Conservation (phyloP, 2,888 invertebrate genomes). For the Rapana venosa region DNA sequence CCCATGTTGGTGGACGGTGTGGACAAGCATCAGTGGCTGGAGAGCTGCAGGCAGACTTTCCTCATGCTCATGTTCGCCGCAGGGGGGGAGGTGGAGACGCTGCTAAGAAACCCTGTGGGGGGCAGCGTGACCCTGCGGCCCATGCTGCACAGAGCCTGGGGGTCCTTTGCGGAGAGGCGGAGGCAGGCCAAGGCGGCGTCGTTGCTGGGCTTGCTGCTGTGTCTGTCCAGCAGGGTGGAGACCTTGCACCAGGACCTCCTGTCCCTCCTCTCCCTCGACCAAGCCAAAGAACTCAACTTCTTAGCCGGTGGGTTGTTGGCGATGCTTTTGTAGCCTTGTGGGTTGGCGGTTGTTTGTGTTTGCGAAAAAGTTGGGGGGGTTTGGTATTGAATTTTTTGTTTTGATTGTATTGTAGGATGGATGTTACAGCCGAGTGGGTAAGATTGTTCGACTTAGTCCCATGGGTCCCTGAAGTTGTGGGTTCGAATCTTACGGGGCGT, state of each 20-base stretch:
- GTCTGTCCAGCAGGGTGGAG: not conserved
- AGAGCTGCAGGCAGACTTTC: slow-evolving; percentile 41
- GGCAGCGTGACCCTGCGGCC: slow-evolving; percentile 40
- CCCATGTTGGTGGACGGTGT: too few species aligned
- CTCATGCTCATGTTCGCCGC: slow-evolving; percentile 56
- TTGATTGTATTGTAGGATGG: too few species aligned
- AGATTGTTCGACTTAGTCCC: too few species aligned
- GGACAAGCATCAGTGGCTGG: slow-evolving; percentile 20
- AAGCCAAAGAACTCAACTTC: not conserved
- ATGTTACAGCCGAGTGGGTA: too few species aligned
- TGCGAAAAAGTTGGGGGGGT: too few species aligned
- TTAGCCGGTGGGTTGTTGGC: not conserved
- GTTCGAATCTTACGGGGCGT: too few species aligned
- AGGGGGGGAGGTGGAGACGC: slow-evolving; percentile 55
- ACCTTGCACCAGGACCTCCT: not conserved
- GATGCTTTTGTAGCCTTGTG: too few species aligned
- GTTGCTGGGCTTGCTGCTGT: slow-evolving; percentile 47
- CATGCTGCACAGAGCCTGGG: not conserved
- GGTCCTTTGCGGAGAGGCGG: not conserved
- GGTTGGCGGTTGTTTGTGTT: too few species aligned
- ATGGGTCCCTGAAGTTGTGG: too few species aligned
- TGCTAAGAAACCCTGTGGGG: slow-evolving; percentile 43
- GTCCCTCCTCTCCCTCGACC: not conserved
- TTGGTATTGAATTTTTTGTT: too few species aligned
- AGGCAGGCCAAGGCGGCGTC: slow-evolving; percentile 45